Percentiles rank a stretch among this genome's conserved stretches.
Evolutionary conservation across 2,888 invertebrate genomes (phyloP).

Genomic region (Caenorhabditis sp.): DNA sequence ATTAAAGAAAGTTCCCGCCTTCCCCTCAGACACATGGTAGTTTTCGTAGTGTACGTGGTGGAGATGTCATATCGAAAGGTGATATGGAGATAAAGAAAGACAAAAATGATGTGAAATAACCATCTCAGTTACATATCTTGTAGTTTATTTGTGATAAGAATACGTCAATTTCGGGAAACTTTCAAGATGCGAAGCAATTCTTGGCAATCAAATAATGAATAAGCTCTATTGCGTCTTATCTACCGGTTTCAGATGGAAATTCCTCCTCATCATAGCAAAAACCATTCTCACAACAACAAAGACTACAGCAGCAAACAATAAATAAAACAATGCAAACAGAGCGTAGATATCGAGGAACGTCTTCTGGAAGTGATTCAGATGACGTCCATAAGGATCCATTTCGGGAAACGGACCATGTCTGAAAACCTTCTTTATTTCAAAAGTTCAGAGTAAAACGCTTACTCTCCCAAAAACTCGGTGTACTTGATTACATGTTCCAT

Average conservation of each 20-base stretch:
- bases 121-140: constrained; percentile 5
- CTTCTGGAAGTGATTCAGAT: constrained; percentile 55
- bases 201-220: too few species aligned
- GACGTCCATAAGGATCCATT: constrained; percentile 58
- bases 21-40: constrained; percentile 3
- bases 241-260: not conserved
- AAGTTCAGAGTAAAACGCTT: too few species aligned
- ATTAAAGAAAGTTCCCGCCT: constrained; percentile 7
- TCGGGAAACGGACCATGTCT: constrained; percentile 62
- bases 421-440: too few species aligned
- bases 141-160: constrained; percentile 9
- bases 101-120: not conserved
- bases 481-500: constrained; percentile 50
- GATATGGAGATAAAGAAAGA: not conserved
- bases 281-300: not conserved
- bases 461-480: constrained; percentile 54
- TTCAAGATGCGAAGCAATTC: too few species aligned
- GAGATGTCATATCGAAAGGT: constrained; percentile 23
- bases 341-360: constrained; percentile 53
- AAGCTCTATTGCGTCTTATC: too few species aligned
- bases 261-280: not conserved
- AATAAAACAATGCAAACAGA: constrained; percentile 19
- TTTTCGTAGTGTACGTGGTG: constrained; percentile 28
- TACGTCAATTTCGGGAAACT: not conserved
- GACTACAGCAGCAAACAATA: not conserved